Percentiles rank a stretch among this genome's conserved stretches.
Conservation (phyloP, 1,140 invertebrate genomes). For the Palaemon carinicauda region DNA sequence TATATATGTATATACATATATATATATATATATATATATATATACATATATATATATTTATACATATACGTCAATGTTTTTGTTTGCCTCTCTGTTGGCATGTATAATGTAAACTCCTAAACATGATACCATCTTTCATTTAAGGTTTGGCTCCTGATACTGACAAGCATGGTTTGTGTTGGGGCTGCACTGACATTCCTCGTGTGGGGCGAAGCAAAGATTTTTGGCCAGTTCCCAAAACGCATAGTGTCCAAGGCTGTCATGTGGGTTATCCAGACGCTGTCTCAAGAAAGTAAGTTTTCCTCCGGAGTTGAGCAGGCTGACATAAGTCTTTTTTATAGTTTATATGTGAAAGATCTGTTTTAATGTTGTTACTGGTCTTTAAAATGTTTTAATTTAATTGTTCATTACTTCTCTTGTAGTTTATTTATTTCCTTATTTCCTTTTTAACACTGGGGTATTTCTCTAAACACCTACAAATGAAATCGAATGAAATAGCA, state of each 20-base stretch:
- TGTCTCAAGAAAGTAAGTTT: constrained; percentile 22
- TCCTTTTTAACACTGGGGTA: too few species aligned
- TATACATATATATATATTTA: constrained; percentile 39
- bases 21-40: constrained; percentile 28
- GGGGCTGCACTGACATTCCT: neutral
- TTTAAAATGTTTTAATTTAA: too few species aligned
- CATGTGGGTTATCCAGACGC: constrained; percentile 9
- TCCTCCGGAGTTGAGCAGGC: too few species aligned
- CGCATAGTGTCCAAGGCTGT: neutral
- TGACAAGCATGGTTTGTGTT: neutral
- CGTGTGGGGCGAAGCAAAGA: neutral
- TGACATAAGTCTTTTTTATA: too few species aligned
- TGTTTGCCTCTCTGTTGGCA: neutral
- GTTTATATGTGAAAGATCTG: too few species aligned
- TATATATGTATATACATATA: constrained; percentile 16
- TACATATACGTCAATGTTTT: neutral
- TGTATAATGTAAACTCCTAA: too few species aligned
- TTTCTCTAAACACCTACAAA: too few species aligned
- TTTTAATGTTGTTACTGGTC: too few species aligned
- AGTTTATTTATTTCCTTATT: too few species aligned
- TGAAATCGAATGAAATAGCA: too few species aligned
- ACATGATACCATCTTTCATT: neutral
- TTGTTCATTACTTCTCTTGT: too few species aligned
- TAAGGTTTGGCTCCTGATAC: constrained; percentile 24
- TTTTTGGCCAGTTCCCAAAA: neutral